Base-by-base conservation (phyloP, 2,888 invertebrate species). In the Pteria penguin region DNA sequence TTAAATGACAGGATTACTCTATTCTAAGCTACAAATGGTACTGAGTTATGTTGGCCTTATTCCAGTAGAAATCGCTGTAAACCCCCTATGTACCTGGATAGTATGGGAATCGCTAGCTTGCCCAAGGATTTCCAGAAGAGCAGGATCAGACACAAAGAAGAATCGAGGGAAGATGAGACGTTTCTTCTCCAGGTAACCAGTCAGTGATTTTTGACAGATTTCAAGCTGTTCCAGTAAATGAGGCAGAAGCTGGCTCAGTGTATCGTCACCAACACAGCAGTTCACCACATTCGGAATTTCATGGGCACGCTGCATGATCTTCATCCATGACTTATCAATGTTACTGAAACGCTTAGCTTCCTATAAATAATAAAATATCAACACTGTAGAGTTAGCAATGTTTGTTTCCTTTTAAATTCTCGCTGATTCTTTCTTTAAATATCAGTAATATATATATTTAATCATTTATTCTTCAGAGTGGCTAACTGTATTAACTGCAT, bases 261-360 rank as follows among this genome's bases (percentile, higher is more conserved):
- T 94, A 92, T 98, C 98, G 90, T 98, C 98, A 5, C 98, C 98
- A 4, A 98, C 97, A 90, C 98, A 98, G 91, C 98, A 98, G 0
- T 96, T 95, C 0, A 98, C 97, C 3, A 98, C 98, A 1, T 98
- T 97, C 0, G 98, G 96, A 0, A 97, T 98, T 92, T 98, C 98
- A 89, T 98, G 98, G 0, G 98, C 98, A 76, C 98, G 93, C 92
- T 97, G 97, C 91, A 92, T 91, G 68, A 98, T 98, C 92, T 98
- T 98, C 92, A 98, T 97, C 98, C 98, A 98, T 0, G 98, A 97
- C 91, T 98, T 98, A 92, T 98, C 98, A 78, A 98, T 98, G 93
- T 97, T 98, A 36, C 96, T 96, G 92, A 98, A 98, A 76, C 91
- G 82, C 74, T 91, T 91, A 58, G 91, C 91, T 87, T 91, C 92